phyloP scores from a whole-genome alignment of 2,888 invertebrate genomes.

The Gnatocerus cornutus region DNA sequence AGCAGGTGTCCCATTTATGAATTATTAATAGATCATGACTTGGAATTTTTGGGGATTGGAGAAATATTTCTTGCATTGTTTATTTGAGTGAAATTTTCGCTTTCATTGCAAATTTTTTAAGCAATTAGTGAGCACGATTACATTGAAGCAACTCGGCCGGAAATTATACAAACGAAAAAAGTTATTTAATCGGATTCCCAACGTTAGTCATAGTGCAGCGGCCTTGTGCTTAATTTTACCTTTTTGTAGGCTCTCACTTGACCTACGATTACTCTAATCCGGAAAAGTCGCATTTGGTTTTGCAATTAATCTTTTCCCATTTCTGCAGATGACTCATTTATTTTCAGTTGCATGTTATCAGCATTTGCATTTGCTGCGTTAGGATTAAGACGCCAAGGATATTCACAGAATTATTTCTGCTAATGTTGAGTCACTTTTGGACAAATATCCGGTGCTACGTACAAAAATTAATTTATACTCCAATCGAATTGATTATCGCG shows the following conservation, averaged over 20 bases:
- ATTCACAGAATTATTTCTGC: conserved; percentile 4
- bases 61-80: neutral
- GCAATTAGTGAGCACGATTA: conserved; percentile 1
- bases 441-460: neutral
- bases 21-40: neutral
- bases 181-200: conserved; percentile 35
- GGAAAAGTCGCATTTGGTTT: neutral
- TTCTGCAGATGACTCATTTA: neutral
- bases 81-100: conserved; percentile 12
- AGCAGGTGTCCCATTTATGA: neutral
- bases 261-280: conserved; percentile 30
- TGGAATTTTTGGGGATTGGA: conserved; percentile 1
- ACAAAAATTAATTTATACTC: too few relatives aligned
- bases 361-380: neutral
- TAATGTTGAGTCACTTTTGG: neutral
- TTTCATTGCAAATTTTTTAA: conserved; percentile 5
- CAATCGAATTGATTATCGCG: too few relatives aligned
- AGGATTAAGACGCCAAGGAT: neutral
- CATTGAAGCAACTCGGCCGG: conserved; percentile 32
- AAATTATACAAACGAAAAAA: conserved; percentile 26
- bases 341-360: conserved; percentile 2
- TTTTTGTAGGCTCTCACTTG: conserved; percentile 53
- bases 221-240: conserved; percentile 48
- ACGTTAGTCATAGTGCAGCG: conserved; percentile 37
- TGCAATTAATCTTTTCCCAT: neutral